phyloP scores from a whole-genome alignment of 2,797 vertebrate species.

The Mallotus villosus region DNA sequence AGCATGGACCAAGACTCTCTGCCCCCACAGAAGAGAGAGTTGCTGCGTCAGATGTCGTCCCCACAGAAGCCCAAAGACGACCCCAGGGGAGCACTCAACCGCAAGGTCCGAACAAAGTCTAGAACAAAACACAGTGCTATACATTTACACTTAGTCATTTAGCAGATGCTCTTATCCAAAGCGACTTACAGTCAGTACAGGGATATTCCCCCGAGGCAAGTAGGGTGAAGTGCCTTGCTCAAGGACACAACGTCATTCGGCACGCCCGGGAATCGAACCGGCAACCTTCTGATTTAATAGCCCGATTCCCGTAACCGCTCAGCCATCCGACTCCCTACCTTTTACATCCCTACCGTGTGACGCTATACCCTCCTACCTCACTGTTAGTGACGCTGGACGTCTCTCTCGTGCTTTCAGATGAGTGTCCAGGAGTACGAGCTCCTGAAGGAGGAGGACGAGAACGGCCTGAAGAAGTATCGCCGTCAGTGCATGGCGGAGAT shows the following conservation, averaged over 20 bases:
- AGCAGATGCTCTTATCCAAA: no score
- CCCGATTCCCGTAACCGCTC: no score
- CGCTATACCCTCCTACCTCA: no score
- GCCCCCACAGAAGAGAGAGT: constrained; percentile 84
- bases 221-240: no score
- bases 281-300: no score
- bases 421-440: constrained; percentile 94
- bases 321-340: no score
- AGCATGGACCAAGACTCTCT: constrained; percentile 86
- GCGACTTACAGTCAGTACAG: no score
- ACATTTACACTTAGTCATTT: no score
- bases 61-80: constrained; percentile 77
- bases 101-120: constrained; percentile 80
- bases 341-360: no score
- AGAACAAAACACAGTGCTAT: neutral
- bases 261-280: no score
- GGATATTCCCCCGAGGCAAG: no score
- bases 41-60: constrained; percentile 94
- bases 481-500: constrained; percentile 96
- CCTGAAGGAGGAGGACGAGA: constrained; percentile 90
- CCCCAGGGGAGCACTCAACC: constrained; percentile 77
- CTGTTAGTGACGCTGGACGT: neutral
- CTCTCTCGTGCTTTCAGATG: constrained; percentile 78
- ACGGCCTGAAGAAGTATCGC: constrained; percentile 88
- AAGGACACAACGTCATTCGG: no score